Percentiles rank a stretch among this genome's conserved stretches.
Evolutionary conservation across 2,797 vertebrate species (phyloP).

Genomic region (Myotis findleyi): DNA sequence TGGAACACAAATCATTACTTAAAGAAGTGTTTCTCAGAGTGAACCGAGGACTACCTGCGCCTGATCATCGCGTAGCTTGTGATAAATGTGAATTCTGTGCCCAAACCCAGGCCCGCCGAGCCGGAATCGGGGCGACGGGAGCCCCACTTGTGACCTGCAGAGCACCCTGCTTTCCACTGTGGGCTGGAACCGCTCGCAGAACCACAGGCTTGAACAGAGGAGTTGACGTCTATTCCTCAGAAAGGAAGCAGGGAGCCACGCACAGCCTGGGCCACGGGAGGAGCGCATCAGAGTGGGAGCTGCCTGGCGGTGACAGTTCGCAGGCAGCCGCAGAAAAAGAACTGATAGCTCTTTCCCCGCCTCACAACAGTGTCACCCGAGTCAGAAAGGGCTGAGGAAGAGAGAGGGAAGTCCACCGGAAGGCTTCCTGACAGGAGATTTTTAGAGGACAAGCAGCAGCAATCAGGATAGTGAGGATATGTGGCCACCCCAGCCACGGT

Average conservation of each 20-base stretch:
- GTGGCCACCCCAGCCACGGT: too few relatives aligned
- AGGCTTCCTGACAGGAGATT: neutral
- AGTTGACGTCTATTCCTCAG: neutral
- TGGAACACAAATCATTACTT: conserved; percentile 43
- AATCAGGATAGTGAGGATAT: neutral
- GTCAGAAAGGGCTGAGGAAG: neutral
- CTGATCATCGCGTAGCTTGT: neutral
- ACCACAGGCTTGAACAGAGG: neutral
- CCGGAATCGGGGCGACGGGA: neutral
- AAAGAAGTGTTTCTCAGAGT: neutral
- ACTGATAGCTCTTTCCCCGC: neutral
- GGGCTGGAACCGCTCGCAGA: neutral
- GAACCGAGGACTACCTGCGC: neutral
- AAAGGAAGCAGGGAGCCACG: neutral
- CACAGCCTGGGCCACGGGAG: neutral
- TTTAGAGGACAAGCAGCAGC: neutral
- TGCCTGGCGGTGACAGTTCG: neutral
- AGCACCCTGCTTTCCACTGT: neutral
- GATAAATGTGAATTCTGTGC: neutral
- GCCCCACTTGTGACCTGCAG: neutral
- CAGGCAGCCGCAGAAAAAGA: neutral
- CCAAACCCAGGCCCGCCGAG: neutral
- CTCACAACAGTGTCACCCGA: neutral
- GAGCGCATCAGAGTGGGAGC: neutral
- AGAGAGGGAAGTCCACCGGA: neutral